A percentile compares a stretch with the other conserved stretches of the same genome.
Evolutionary conservation across 2,797 vertebrate species (phyloP).

Genomic region (Harpagifer antarcticus): DNA sequence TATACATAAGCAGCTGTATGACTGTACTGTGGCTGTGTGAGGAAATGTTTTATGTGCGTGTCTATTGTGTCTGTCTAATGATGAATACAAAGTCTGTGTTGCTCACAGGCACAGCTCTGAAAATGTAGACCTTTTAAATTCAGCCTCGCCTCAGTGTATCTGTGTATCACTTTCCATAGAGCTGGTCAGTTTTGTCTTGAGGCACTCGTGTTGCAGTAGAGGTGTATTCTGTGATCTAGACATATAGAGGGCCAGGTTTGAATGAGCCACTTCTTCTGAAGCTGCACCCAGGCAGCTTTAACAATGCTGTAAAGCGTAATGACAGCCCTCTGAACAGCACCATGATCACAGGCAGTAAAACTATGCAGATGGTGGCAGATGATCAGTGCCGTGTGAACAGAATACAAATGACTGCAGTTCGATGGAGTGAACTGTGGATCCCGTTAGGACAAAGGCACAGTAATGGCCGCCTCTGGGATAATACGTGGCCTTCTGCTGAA

Average conservation of each 20-base stretch:
- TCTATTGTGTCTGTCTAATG: conserved; percentile 41
- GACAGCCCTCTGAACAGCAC: conserved; percentile 82
- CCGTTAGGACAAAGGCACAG: conserved; percentile 71
- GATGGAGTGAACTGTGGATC: conserved; percentile 59
- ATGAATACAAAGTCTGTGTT: conserved; percentile 51
- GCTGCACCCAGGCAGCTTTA: conserved; percentile 77
- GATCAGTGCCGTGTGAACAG: conserved; percentile 74
- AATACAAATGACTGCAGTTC: conserved; percentile 79
- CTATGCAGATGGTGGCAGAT: conserved; percentile 87
- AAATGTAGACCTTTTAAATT: conserved; percentile 61
- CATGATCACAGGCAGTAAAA: conserved; percentile 85
- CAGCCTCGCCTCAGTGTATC: conserved; percentile 52
- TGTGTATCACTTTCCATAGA: conserved; percentile 66
- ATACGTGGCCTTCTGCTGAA: conserved; percentile 61
- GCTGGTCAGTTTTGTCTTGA: conserved; percentile 76
- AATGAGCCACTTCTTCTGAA: conserved; percentile 71
- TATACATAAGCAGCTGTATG: conserved; percentile 46
- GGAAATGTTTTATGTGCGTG: conserved; percentile 46
- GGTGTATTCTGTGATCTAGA: conserved; percentile 64
- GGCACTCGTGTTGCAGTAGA: conserved; percentile 60
- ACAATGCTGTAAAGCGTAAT: conserved; percentile 84
- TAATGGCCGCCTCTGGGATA: conserved; percentile 70
- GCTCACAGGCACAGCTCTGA: conserved; percentile 49
- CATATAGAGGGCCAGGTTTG: conserved; percentile 54
- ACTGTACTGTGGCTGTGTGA: conserved; percentile 29